Evolutionary conservation across 2,888 invertebrate species (phyloP), one percentile per base, ranked within the genome.

Genomic region (Epirrhoe tristata): DNA sequence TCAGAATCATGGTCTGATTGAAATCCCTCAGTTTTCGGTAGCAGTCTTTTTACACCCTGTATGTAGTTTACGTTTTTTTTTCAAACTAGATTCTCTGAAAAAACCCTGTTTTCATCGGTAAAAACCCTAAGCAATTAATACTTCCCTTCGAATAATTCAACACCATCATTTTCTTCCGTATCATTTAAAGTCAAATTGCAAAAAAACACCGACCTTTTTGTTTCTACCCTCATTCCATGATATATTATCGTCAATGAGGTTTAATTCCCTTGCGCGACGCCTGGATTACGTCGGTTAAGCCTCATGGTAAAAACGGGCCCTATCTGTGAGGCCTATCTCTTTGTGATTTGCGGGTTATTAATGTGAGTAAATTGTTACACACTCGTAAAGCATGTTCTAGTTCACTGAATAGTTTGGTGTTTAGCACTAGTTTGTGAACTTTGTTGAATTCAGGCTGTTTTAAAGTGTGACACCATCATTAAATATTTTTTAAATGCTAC

Each of bases 291-390:
- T 58, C 50, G 55, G 56, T 7, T 62, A 17, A 52, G 56, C 46
- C 59, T 63, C 46, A 60, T 55, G 63, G 63, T 63, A 67, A 67
- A 67, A 67, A 63, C 60, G 52, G 55, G 34, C 66, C 46, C 58
- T 73, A 71, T 73, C 73, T 59, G 52, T 12, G 65, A 50, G 16
- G 52, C 71, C 71, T 50, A 71, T 71, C 73, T 73, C 69, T 70
- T 71, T 73, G 71, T 73, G 58, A 66, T 73, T 66, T 53, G 67
- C 58, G 63, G 58, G 58, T 63, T 70, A 71, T 70, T 70, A 66
- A 71, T 70, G 70, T 61, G 68, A 52, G 52, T 66, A 67, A 63
- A n/a, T n/a, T 63, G 63, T 46, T 16, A 43, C 24, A 57, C 14
- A 39, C 58, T 66, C 48, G 50, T 56, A 36, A 52, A 52, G 46